phyloP scores from a whole-genome alignment of 2,888 invertebrate genomes.

The Selenia dentaria region DNA sequence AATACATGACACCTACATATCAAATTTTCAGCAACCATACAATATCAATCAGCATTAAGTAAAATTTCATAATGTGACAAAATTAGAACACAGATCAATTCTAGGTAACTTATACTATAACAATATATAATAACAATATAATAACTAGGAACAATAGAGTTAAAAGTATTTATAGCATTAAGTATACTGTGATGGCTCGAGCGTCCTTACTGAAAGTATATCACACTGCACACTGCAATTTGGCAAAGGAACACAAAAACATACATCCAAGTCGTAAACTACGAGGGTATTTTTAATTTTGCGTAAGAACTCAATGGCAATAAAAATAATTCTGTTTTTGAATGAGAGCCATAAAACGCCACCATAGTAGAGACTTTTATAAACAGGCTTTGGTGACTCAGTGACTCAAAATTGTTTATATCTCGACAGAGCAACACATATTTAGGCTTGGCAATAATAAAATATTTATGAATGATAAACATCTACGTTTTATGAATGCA shows the following conservation, averaged over 20 bases:
- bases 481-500: too few relatives aligned
- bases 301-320: constrained; percentile 14
- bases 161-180: too few relatives aligned
- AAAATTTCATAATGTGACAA: too few relatives aligned
- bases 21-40: too few relatives aligned
- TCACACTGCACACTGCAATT: constrained; percentile 13
- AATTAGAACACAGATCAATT: too few relatives aligned
- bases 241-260: constrained; percentile 18
- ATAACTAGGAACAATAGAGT: too few relatives aligned
- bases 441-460: constrained; percentile 2
- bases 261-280: constrained; percentile 19
- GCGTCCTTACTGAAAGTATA: constrained; percentile 5
- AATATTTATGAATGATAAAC: too few relatives aligned
- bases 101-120: too few relatives aligned
- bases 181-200: too few relatives aligned
- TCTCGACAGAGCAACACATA: not conserved
- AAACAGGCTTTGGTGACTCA: not conserved
- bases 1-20: too few relatives aligned
- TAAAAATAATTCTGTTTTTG: constrained; percentile 16
- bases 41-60: too few relatives aligned
- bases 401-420: constrained; percentile 8
- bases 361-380: constrained; percentile 2
- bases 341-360: constrained; percentile 13
- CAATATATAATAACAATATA: too few relatives aligned
- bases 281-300: constrained; percentile 13